Base-by-base conservation (phyloP, 2,888 invertebrate genomes). In the Folsomia candida region DNA sequence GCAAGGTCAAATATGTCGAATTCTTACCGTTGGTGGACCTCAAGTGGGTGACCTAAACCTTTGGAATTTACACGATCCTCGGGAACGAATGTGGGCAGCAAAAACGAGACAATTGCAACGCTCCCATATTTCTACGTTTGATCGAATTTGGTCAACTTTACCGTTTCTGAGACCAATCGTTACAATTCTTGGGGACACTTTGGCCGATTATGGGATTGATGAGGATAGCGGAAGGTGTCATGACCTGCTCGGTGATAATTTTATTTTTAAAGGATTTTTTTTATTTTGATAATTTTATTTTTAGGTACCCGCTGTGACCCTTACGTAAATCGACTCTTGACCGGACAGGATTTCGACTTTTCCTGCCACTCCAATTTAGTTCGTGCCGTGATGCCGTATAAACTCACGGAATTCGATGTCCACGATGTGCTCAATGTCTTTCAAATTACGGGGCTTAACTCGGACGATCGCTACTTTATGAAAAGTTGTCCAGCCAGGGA, bases 341-440 rank as follows among this genome's bases (percentile, higher is more conserved):
- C 85, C 1, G 86, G 85, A 0, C 78, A 84, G 37, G 81, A 84
- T 22, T 81, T 84, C 11, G 80, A 81, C 14, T 82, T 82, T 54
- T 85, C 84, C 63, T 86, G 86, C 59, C 86, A 86, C 70, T 84
- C 84, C 61, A 84, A 84, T 51, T 77, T 86, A 57, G 83, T 83
- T 0, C 81, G 83, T 58, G 85, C 85, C 0, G 81, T 83, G 1
- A 79, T 82, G 70, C 83, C 83, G 58, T 81, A 82, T 4, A 84
- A 83, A 11, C 78, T 85, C 67, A 78, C 74, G 2, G 86, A 86
- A 72, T 82, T 82, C 25, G 85, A 85, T 79, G 85, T 86, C 0
- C 86, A 86, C 74, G 86, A 86, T 80, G 86, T 86, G 1, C 84
- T 85, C 83, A 86, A 86, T 76, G 84, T 86, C 59, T 86, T 86